phyloP scores from a whole-genome alignment of 2,113 vertebrate genomes.

The Connochaetes taurinus region DNA sequence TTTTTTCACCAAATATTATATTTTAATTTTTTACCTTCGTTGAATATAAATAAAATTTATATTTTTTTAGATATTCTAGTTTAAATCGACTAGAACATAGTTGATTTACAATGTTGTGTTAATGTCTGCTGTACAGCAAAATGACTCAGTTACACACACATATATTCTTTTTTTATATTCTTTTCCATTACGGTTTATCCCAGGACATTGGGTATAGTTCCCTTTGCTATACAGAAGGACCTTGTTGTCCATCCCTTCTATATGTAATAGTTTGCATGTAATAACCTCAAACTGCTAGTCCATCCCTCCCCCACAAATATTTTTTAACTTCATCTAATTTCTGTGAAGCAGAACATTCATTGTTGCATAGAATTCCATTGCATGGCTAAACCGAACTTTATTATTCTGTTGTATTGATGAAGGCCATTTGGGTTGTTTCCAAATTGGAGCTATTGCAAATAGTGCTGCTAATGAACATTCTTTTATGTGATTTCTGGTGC shows the following conservation, averaged over 20 bases:
- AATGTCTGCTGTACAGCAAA: background rate
- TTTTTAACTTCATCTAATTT: background rate
- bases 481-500: background rate
- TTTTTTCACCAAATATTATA: background rate
- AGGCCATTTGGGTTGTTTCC: background rate
- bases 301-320: background rate
- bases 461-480: background rate
- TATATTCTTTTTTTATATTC: background rate
- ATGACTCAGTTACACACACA: background rate
- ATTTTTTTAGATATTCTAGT: background rate
- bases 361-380: background rate
- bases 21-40: background rate
- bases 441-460: background rate
- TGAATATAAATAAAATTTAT: background rate
- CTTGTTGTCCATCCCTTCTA: background rate
- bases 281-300: background rate
- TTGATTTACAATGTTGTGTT: background rate
- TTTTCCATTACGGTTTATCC: background rate
- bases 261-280: background rate
- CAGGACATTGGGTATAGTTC: background rate
- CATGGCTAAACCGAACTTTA: background rate
- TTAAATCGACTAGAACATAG: background rate
- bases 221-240: background rate
- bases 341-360: background rate
- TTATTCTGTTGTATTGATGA: background rate